phyloP scores from a whole-genome alignment of 2,113 vertebrate genomes.

The Paracanthobrama guichenoti region DNA sequence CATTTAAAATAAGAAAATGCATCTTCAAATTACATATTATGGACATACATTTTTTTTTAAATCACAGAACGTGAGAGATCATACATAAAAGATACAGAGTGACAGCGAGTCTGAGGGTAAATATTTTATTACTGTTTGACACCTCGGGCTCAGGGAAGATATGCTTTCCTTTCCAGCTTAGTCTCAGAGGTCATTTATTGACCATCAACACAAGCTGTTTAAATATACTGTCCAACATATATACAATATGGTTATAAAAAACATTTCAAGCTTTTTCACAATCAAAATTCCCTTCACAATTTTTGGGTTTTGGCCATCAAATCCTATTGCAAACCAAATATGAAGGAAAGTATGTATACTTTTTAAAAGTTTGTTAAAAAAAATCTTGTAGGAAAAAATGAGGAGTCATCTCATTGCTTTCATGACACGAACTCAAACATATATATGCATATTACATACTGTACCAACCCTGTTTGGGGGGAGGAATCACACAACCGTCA shows the following conservation, averaged over 20 bases:
- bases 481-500: background rate
- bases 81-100: constrained; percentile 4
- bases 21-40: background rate
- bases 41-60: background rate
- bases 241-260: background rate
- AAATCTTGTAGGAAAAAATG: background rate
- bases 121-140: constrained; percentile 34
- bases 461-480: background rate
- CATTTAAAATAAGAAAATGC: background rate
- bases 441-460: background rate
- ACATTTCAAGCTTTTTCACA: background rate
- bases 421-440: background rate
- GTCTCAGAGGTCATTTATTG: background rate
- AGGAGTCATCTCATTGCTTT: background rate
- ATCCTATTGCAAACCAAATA: background rate
- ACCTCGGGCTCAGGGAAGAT: constrained; percentile 1
- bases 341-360: background rate
- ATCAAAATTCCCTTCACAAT: background rate
- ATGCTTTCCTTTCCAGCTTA: background rate
- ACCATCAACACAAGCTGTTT: background rate
- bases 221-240: background rate
- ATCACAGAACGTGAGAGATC: background rate
- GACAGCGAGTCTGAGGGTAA: constrained; percentile 21
- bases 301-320: background rate
- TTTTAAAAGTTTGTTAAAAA: background rate